phyloP scores from a whole-genome alignment of 1,140 invertebrate species.

The Drosophila nigrodunni region DNA sequence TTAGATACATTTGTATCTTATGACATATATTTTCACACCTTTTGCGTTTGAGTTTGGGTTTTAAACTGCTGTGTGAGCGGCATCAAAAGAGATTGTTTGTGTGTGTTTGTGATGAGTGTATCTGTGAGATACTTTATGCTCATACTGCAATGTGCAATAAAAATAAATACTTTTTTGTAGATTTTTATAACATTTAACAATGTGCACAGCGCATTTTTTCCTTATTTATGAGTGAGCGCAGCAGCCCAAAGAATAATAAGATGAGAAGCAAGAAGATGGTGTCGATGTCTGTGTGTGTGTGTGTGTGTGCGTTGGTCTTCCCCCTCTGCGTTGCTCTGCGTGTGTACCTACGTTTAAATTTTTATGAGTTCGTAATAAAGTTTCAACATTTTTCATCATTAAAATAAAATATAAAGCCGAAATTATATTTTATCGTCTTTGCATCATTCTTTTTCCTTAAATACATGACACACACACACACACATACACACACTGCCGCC shows the following conservation, averaged over 20 bases:
- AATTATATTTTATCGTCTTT: slow-evolving; percentile 84
- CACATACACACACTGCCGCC: slow-evolving; percentile 35
- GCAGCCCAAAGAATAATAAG: slow-evolving; percentile 27
- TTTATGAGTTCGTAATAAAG: slow-evolving; percentile 84
- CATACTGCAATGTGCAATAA: slow-evolving; percentile 72
- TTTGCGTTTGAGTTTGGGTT: slow-evolving; percentile 38
- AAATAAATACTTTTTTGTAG: slow-evolving; percentile 73
- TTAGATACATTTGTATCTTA: slow-evolving; percentile 83
- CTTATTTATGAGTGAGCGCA: slow-evolving; percentile 68
- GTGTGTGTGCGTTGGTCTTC: slow-evolving; percentile 51
- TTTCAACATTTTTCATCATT: slow-evolving; percentile 85
- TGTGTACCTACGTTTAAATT: slow-evolving; percentile 80
- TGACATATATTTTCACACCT: slow-evolving; percentile 83
- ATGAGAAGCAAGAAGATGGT: slow-evolving; percentile 35
- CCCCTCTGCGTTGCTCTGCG: slow-evolving; percentile 29
- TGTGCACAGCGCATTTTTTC: slow-evolving; percentile 63
- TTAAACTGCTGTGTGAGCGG: slow-evolving; percentile 16
- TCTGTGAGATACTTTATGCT: slow-evolving; percentile 65
- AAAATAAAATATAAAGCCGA: slow-evolving; percentile 85
- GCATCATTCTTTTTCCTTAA: slow-evolving; percentile 82
- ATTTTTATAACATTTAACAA: slow-evolving; percentile 78
- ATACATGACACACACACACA: slow-evolving; percentile 69
- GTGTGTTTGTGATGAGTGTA: slow-evolving; percentile 47
- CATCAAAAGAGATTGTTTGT: slow-evolving; percentile 26
- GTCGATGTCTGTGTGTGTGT: slow-evolving; percentile 26